These are phyloP conservation scores for Zaprionus inermis DNA, from an alignment of 1,140 invertebrate genomes.

Conservation along the genomic window DNA sequence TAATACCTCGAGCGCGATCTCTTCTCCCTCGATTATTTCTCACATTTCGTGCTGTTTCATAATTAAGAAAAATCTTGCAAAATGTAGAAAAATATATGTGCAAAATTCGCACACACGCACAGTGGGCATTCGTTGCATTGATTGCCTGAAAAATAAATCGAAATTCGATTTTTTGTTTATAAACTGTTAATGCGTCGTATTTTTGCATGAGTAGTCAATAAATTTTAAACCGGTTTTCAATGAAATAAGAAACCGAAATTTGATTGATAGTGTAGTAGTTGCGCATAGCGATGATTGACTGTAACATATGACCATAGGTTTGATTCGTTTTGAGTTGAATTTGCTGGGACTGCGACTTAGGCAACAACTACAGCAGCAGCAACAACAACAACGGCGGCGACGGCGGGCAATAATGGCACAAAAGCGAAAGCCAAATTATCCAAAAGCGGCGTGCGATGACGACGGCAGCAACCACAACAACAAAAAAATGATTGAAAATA, in stretches of 20 bases:
- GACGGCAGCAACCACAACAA: slow-evolving; percentile 42
- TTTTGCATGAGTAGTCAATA: background rate
- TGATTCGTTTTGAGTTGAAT: slow-evolving; percentile 72
- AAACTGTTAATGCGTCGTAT: slow-evolving; percentile 1
- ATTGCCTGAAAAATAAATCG: background rate
- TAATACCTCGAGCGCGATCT: slow-evolving; percentile 48
- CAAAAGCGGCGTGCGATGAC: slow-evolving; percentile 66
- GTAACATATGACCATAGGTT: slow-evolving; percentile 41
- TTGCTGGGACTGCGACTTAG: slow-evolving; percentile 38
- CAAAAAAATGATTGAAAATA: slow-evolving; percentile 50
- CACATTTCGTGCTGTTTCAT: slow-evolving; percentile 76
- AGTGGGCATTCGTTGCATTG: slow-evolving; percentile 9
- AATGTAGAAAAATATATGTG: slow-evolving; percentile 50
- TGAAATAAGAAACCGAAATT: background rate
- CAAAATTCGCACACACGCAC: slow-evolving; percentile 23
- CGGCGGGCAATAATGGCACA: slow-evolving; percentile 58
- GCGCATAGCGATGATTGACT: background rate
- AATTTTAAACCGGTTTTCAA: background rate
- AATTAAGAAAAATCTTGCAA: slow-evolving; percentile 81
- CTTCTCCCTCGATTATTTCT: slow-evolving; percentile 62
- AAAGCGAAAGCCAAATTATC: slow-evolving; percentile 81
- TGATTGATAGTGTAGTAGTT: background rate
- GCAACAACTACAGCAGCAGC: slow-evolving; percentile 36
- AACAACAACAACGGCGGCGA: slow-evolving; percentile 43
- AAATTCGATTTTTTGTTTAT: background rate